Percentiles rank a stretch among this genome's conserved stretches.
Conservation (phyloP, 2,797 vertebrate genomes). For the Atherinosoma microstoma region DNA sequence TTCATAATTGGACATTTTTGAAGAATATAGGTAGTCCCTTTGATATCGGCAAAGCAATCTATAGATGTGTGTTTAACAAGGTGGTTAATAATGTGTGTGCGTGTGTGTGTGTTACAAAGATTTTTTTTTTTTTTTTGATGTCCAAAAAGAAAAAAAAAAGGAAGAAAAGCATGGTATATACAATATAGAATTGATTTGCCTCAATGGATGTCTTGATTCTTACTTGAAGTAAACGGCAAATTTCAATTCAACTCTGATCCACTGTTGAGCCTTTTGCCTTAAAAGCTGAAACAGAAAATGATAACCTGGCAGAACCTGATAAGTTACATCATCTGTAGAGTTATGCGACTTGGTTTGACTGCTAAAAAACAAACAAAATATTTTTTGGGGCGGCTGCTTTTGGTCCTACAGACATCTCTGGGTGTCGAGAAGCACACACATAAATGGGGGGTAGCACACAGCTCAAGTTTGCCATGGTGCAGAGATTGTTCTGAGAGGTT, state of each 20-base stretch:
- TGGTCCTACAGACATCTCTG: slow-evolving; percentile 47
- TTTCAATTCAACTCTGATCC: slow-evolving; percentile 80
- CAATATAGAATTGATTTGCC: slow-evolving; percentile 76
- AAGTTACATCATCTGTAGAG: slow-evolving; percentile 60
- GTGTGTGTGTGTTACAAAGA: neutral
- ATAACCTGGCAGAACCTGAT: slow-evolving; percentile 74
- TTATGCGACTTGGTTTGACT: slow-evolving; percentile 66
- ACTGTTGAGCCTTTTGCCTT: slow-evolving; percentile 85
- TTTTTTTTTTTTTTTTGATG: too few relatives aligned
- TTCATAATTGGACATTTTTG: slow-evolving; percentile 73
- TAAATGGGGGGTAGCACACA: slow-evolving; percentile 75
- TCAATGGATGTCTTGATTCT: slow-evolving; percentile 78
- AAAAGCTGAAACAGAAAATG: slow-evolving; percentile 73
- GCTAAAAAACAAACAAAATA: slow-evolving; percentile 7
- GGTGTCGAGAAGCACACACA: slow-evolving; percentile 76
- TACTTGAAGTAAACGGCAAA: slow-evolving; percentile 83
- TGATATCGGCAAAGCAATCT: slow-evolving; percentile 77
- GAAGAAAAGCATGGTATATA: slow-evolving; percentile 66
- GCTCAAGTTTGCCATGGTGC: slow-evolving; percentile 79
- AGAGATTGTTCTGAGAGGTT: slow-evolving; percentile 76
- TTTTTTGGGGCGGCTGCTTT: slow-evolving; percentile 56
- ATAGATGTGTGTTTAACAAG: slow-evolving; percentile 63
- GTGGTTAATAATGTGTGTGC: slow-evolving; percentile 66
- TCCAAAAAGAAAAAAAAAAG: slow-evolving; percentile 52
- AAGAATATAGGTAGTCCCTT: slow-evolving; percentile 61